Evolutionary conservation across 2,888 invertebrate genomes (phyloP), one percentile per base, ranked within the genome.

Genomic region (Rhagium mordax): DNA sequence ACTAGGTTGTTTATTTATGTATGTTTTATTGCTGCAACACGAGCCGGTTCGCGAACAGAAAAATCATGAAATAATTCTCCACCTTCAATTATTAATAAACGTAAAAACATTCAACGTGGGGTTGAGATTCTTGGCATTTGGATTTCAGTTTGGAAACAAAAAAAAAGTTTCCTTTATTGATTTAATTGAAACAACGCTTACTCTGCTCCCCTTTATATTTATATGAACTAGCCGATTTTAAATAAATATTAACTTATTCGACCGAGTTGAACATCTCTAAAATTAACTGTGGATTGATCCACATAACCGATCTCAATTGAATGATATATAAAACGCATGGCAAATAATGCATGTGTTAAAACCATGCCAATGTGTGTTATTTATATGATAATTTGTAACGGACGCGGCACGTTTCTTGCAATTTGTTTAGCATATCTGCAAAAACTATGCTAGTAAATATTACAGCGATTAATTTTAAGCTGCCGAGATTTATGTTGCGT

Each of bases 261-360:
- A 57, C 15, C 55, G 27, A 57, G 6, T 8, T 57, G 27, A 24
- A 15, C 24, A 15, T 53, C 21, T 53, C 16, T 57, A 27, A 57
- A 57, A 57, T 57, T 57, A 57, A 57, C 55, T 57, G 55, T 57
- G 55, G n/a, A 57, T 57, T 57, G 55, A 57, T 57, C 55, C 16
- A 57, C 27, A 57, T 57, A 57, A 27, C 27, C 55, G 16, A 27
- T 57, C 27, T 15, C 27, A 57, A 57, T 24, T 57, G 15, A 24
- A 24, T 15, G 55, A 57, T 27, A 27, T 27, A 57, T 57, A 57
- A 57, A 57, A 57, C 55, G 55, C 55, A 27, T 15, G 13, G 27
- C 27, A 27, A 57, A 27, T 27, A 57, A 57, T 57, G 27, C 55
- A 57, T 57, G 27, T 57, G 55, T 27, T 57, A n/a, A 15, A 21